Evolutionary conservation across 2,797 vertebrate species (phyloP), one percentile per base, ranked within the genome.

Genomic region (Molothrus aeneus): DNA sequence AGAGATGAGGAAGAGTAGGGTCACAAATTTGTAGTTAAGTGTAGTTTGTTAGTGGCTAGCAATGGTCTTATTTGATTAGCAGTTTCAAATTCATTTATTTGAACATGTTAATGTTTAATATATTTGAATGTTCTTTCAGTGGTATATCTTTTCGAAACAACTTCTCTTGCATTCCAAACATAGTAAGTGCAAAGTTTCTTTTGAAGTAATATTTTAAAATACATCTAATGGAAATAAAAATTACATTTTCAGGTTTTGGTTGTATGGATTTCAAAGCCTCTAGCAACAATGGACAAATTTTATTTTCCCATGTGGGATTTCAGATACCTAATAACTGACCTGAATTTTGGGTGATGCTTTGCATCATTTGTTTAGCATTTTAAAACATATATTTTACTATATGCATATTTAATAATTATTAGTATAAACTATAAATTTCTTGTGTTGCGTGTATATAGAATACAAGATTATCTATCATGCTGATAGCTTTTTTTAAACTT

Each of bases 151-250:
- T 93, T 90, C 53, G 48, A 91, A 95, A 85, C 72, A 91, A 65
- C 36, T 32, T 80, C 60, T 83, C 66, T 92, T 86, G 70, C 70
- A 68, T 83, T 88, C 57, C 84, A 84, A 81, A 81, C 57, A 65
- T 64, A 93, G 38, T 80, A 78, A 83, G 32, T 80, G 57, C 48
- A 60, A 92, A 82, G n/a, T 92, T 92, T 83, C 17, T 77, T 96
- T 83, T 83, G 80, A 94, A 94, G 69, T 66, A 79, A 61, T 72
- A 61, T 85, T 83, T 89, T 56, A 83, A 92, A 92, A 80, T 77
- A 80, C 25, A 17, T 80, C 21, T 61, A 53, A 82, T 77, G 57
- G 64, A 85, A 72, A 80, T 54, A 72, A 53, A 88, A 80, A 18
- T 65, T 89, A 68, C 21, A 19, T 26, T 82, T 87, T 77, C 60